Percentiles rank a stretch among this genome's conserved stretches.
Evolutionary conservation across 2,113 vertebrate species (phyloP).

Genomic region (Lates calcarifer): DNA sequence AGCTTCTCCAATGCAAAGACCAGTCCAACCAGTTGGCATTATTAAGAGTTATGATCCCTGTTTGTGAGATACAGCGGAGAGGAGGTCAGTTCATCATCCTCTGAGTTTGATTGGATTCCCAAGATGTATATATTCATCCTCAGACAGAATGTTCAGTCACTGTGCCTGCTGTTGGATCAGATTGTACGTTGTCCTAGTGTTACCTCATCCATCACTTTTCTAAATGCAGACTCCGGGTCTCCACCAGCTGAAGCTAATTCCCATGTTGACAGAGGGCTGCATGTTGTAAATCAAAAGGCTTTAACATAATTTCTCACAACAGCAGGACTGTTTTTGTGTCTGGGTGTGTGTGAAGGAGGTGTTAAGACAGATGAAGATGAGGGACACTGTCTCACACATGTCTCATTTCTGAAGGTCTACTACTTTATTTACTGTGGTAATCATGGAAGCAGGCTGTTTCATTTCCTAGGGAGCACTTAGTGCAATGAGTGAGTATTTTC

Average conservation of each 20-base stretch:
- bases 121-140: slow-evolving; percentile 52
- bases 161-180: slow-evolving; percentile 37
- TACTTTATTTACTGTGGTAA: slow-evolving; percentile 25
- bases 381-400: background rate
- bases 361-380: background rate
- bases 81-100: slow-evolving; percentile 59
- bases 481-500: slow-evolving; percentile 31
- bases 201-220: slow-evolving; percentile 60
- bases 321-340: background rate
- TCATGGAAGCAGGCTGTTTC: slow-evolving; percentile 27
- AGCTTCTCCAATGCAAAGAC: slow-evolving; percentile 30
- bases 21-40: slow-evolving; percentile 48
- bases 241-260: slow-evolving; percentile 45
- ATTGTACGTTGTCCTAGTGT: slow-evolving; percentile 32
- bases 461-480: slow-evolving; percentile 41
- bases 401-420: slow-evolving; percentile 27
- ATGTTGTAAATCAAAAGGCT: slow-evolving; percentile 38
- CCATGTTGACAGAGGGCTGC: slow-evolving; percentile 16
- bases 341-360: slow-evolving; percentile 13
- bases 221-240: slow-evolving; percentile 33
- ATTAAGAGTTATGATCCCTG: slow-evolving; percentile 49
- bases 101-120: slow-evolving; percentile 66
- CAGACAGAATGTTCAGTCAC: slow-evolving; percentile 21
- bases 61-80: slow-evolving; percentile 22
- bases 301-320: slow-evolving; percentile 9